Evolutionary conservation across 2,113 vertebrate species (phyloP).

Genomic region (Bucco capensis): DNA sequence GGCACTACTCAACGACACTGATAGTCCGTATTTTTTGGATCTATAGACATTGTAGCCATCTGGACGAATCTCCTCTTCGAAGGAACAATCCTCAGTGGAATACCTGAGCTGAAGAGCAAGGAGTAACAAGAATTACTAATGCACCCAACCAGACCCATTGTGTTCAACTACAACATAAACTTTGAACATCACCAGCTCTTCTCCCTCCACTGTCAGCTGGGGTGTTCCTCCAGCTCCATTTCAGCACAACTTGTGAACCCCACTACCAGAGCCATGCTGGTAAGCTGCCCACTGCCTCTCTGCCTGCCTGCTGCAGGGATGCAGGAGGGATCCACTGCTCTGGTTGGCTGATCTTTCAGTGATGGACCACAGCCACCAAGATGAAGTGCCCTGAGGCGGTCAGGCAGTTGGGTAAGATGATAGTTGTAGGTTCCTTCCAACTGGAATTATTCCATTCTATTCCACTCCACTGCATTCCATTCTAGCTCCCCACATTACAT

Average conservation of each 20-base stretch:
- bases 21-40: constrained; percentile 76
- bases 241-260: not conserved
- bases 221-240: not conserved
- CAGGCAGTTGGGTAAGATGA: not conserved
- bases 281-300: not conserved
- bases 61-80: constrained; percentile 84
- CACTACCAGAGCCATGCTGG: not conserved
- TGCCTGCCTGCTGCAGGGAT: not conserved
- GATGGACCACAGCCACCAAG: not conserved
- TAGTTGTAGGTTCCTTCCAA: not conserved
- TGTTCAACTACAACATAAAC: not conserved
- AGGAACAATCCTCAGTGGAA: constrained; percentile 85
- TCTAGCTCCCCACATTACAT: not conserved
- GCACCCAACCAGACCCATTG: not conserved
- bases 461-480: not conserved
- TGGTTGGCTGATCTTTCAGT: not conserved
- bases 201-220: not conserved
- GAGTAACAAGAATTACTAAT: not conserved
- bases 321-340: not conserved
- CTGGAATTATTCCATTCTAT: not conserved
- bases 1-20: constrained; percentile 80
- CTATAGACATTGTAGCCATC: constrained; percentile 87
- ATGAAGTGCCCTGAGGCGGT: not conserved
- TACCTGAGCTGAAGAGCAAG: constrained; percentile 75
- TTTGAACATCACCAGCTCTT: not conserved